phyloP scores from a whole-genome alignment of 1,140 invertebrate species.

The Lordiphosa stackelbergi region DNA sequence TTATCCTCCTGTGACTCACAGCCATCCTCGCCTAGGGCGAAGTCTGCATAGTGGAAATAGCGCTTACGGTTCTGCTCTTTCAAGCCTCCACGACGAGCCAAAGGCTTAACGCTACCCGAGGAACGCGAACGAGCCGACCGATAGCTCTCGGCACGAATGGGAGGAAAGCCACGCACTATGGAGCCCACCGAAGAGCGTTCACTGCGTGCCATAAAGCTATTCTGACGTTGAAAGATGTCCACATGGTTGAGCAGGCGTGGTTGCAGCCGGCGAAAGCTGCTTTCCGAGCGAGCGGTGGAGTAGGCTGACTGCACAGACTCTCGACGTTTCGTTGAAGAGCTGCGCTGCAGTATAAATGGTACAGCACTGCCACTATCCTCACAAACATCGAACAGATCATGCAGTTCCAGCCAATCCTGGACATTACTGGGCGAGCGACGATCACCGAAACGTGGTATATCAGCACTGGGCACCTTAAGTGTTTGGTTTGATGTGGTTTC shows the following conservation, averaged over 20 bases:
- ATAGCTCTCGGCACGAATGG: slow-evolving; percentile 61
- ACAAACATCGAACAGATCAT: slow-evolving; percentile 59
- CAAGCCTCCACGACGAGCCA: slow-evolving; percentile 25
- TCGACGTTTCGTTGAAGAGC: slow-evolving; percentile 28
- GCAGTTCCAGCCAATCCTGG: slow-evolving; percentile 73
- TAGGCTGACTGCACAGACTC: slow-evolving; percentile 58
- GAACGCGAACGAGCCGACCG: slow-evolving; percentile 48
- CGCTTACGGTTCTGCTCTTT: slow-evolving; percentile 46
- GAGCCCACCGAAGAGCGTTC: slow-evolving; percentile 68
- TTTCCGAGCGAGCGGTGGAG: slow-evolving; percentile 62
- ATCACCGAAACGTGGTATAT: slow-evolving; percentile 62
- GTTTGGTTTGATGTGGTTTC: slow-evolving; percentile 19
- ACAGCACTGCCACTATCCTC: slow-evolving; percentile 7
- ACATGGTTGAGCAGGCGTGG: slow-evolving; percentile 54
- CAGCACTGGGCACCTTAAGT: slow-evolving; percentile 45
- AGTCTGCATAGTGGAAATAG: slow-evolving; percentile 62
- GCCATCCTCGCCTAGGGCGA: slow-evolving; percentile 52
- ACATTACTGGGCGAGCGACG: slow-evolving; percentile 74
- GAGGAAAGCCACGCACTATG: slow-evolving; percentile 65
- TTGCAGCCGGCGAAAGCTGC: slow-evolving; percentile 37
- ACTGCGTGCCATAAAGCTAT: slow-evolving; percentile 66
- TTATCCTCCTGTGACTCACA: slow-evolving; percentile 65
- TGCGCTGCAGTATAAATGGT: slow-evolving; percentile 19
- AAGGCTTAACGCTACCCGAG: slow-evolving; percentile 32
- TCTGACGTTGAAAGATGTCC: slow-evolving; percentile 67